phyloP scores from a whole-genome alignment of 2,797 vertebrate genomes.

The Sphaeramia orbicularis region DNA sequence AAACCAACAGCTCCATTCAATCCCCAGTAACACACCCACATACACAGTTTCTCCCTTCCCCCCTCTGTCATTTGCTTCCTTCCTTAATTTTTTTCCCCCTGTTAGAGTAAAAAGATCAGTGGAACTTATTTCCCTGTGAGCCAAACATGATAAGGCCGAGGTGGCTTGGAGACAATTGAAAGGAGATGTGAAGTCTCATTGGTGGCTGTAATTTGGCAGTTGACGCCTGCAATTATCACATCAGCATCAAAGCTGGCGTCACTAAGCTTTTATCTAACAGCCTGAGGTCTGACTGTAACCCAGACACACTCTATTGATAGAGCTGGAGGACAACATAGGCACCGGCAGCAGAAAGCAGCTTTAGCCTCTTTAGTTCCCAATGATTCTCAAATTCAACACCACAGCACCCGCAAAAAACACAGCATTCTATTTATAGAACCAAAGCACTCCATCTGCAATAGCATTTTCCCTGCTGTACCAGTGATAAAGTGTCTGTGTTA shows the following conservation, averaged over 20 bases:
- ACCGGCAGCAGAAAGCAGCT: slow-evolving; percentile 19
- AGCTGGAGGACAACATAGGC: slow-evolving; percentile 38
- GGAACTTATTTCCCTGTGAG: slow-evolving; percentile 11
- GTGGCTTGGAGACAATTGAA: slow-evolving; percentile 15
- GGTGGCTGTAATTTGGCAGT: slow-evolving; percentile 53
- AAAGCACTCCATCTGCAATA: background rate
- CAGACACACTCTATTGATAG: slow-evolving; percentile 42
- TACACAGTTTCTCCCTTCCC: slow-evolving; percentile 7
- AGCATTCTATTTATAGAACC: slow-evolving; percentile 14
- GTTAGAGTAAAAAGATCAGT: slow-evolving; percentile 12
- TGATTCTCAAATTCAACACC: slow-evolving; percentile 33
- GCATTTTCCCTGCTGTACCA: background rate
- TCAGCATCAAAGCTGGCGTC: slow-evolving; percentile 53
- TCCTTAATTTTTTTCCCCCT: slow-evolving; percentile 11
- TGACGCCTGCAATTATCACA: slow-evolving; percentile 67
- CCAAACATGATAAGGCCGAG: slow-evolving; percentile 5
- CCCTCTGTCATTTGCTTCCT: slow-evolving; percentile 1
- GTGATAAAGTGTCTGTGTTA: background rate
- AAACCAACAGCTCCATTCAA: slow-evolving; percentile 62
- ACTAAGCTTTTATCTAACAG: slow-evolving; percentile 45
- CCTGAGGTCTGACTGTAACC: slow-evolving; percentile 32
- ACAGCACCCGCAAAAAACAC: slow-evolving; percentile 14
- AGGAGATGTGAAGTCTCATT: slow-evolving; percentile 31
- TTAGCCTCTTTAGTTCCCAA: slow-evolving; percentile 28
- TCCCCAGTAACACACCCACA: slow-evolving; percentile 42